These are phyloP conservation scores for Pipa parva DNA, from an alignment of 2,113 vertebrate genomes.

Conservation along the genomic window DNA sequence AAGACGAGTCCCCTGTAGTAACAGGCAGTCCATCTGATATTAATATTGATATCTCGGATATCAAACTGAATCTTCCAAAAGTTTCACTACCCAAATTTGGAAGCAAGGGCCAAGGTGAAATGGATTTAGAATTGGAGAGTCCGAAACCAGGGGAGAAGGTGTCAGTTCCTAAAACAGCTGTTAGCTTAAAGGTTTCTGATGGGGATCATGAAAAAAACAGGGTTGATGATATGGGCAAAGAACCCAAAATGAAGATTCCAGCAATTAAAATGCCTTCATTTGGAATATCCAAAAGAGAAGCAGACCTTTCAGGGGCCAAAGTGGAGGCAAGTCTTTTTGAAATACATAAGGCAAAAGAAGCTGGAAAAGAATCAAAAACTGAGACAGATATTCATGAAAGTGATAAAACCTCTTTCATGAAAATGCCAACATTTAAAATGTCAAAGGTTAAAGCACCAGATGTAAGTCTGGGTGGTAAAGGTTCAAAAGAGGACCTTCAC, in stretches of 20 bases:
- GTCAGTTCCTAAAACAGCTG: conserved; percentile 44
- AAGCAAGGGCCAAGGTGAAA: conserved; percentile 55
- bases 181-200: conserved; percentile 42
- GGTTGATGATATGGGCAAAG: conserved; percentile 50
- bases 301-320: conserved; percentile 49
- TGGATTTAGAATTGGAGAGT: conserved; percentile 45
- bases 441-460: conserved; percentile 52
- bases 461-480: conserved; percentile 29
- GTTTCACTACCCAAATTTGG: conserved; percentile 71
- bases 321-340: conserved; percentile 48
- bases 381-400: conserved; percentile 44
- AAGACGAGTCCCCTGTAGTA: conserved; percentile 52
- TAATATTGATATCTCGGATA: conserved; percentile 62
- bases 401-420: conserved; percentile 53
- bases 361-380: conserved; percentile 47
- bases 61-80: conserved; percentile 63
- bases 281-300: conserved; percentile 60
- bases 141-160: conserved; percentile 47
- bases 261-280: conserved; percentile 72
- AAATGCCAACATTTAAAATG: conserved; percentile 62
- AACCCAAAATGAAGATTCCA: conserved; percentile 63
- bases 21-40: conserved; percentile 55
- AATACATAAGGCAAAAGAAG: conserved; percentile 30
- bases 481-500: conserved; percentile 47
- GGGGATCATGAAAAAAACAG: conserved; percentile 47